A percentile compares a stretch with the other conserved stretches of the same genome.
Conservation (phyloP, 2,888 invertebrate genomes). For the Sympetrum striolatum region DNA sequence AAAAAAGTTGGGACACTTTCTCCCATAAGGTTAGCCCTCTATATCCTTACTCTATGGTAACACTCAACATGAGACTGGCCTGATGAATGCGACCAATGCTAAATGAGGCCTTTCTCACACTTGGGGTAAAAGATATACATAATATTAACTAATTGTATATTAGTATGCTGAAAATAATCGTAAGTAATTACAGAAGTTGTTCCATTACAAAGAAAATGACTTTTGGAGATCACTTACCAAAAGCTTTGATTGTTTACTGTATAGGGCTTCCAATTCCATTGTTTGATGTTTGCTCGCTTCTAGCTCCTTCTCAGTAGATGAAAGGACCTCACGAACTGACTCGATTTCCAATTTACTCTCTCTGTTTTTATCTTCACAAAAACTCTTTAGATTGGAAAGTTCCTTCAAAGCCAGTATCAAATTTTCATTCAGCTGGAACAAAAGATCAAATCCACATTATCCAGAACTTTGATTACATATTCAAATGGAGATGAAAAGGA, state of each 20-base stretch:
- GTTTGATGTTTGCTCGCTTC: not conserved
- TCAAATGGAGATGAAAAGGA: no score
- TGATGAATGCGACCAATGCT: no score
- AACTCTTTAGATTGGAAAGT: not conserved
- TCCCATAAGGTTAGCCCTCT: no score
- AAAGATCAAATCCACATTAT: not conserved
- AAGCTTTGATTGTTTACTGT: not conserved
- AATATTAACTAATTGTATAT: no score
- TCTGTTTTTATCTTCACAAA: not conserved
- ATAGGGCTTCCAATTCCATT: not conserved
- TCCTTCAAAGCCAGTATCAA: not conserved
- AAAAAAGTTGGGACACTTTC: no score
- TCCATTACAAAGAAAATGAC: not conserved
- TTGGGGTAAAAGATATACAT: no score
- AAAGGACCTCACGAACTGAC: not conserved
- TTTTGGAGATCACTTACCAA: not conserved
- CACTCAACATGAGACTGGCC: no score
- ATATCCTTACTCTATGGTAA: no score
- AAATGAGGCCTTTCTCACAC: no score
- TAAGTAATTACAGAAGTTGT: not conserved
- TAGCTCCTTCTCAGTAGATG: slow-evolving; percentile 8
- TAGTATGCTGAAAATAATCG: no score
- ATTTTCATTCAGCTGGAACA: not conserved
- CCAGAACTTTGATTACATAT: not conserved
- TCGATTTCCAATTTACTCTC: not conserved